Base-by-base conservation (phyloP, 2,888 invertebrate genomes). In the Perithous albicinctus region DNA sequence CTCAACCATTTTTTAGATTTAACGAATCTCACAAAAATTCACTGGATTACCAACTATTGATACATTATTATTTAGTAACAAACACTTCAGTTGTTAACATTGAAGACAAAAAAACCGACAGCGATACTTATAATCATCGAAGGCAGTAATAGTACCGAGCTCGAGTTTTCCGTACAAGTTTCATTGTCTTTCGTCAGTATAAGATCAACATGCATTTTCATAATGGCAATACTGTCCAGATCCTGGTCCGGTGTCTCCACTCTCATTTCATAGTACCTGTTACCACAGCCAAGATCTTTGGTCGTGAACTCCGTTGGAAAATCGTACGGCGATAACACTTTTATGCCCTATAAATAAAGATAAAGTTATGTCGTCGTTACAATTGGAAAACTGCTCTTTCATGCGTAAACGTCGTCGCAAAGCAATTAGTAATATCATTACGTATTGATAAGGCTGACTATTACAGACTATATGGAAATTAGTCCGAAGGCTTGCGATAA, bases 271-370 rank as follows among this genome's bases (percentile, higher is more conserved):
- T 51, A 82, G 35, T 59, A 75, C 70, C 51, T 72, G 15, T 48
- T 35, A n/a, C 61, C 67, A 20, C 43, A 56, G 43, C 76, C 76
- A 41, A 70, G 48, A 43, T 77, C 75, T 18, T 78, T 51, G 26
- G 69, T 79, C 15, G 56, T 54, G 18, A 67, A 81, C 51, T 51
- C 51, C 23, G 54, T 80, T 15, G 84, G 78, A 66, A 83, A 84
- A 6, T 46, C 56, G 38, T 78, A 76, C 1, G 70, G 72, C 26
- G 12, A 15, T 10, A 82, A 12, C 3, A 7, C n/a, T 12, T 41
- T 73, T 2, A 35, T 15, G 10, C 78, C 82, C 78, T 84, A 35
- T 10, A 51, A 38, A 4, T 1, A 12, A 38, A 35, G 54, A 32
- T 5, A 12, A 32, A 20, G n/a, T 0, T 20, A 43, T 15, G 1